Evolutionary conservation across 2,888 invertebrate genomes (phyloP).

Genomic region (Acleris holmiana): DNA sequence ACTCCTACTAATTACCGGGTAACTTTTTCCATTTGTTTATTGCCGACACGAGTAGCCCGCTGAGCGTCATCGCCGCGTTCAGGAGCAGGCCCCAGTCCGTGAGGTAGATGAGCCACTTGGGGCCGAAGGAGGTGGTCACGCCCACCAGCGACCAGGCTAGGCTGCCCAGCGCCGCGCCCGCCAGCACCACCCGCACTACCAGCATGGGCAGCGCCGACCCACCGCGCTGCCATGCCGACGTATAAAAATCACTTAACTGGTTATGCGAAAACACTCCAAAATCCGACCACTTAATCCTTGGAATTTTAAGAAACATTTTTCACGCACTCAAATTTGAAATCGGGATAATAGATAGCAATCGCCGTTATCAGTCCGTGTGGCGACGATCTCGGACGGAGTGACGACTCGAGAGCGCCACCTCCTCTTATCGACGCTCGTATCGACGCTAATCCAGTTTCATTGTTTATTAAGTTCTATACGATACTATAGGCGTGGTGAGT

Average conservation of each 20-base stretch:
- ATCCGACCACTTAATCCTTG: slow-evolving; percentile 19
- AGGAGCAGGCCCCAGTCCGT: slow-evolving; percentile 43
- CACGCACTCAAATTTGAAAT: neutral
- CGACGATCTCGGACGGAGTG: slow-evolving; percentile 16
- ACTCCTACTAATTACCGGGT: slow-evolving; percentile 15
- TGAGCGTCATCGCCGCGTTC: slow-evolving; percentile 27
- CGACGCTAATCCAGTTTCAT: slow-evolving; percentile 10
- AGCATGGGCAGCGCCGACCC: slow-evolving; percentile 37
- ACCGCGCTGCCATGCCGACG: slow-evolving; percentile 40
- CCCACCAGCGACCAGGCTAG: slow-evolving; percentile 37
- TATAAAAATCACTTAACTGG: slow-evolving; percentile 38
- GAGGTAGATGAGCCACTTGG: slow-evolving; percentile 40
- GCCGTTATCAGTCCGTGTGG: slow-evolving; percentile 8
- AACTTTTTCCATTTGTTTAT: slow-evolving; percentile 17
- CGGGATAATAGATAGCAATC: neutral
- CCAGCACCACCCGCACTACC: slow-evolving; percentile 35
- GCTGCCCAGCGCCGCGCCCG: slow-evolving; percentile 12
- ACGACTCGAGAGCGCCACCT: slow-evolving; percentile 2
- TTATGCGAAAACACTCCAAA: slow-evolving; percentile 39
- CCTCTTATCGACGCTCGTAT: slow-evolving; percentile 12
- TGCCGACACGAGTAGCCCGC: slow-evolving; percentile 38
- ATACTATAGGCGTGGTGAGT: neutral
- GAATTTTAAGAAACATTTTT: slow-evolving; percentile 19
- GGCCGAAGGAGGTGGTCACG: neutral
- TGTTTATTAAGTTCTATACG: neutral